Base-by-base conservation (phyloP, 2,113 vertebrate species). In the Triplophysa rosa region DNA sequence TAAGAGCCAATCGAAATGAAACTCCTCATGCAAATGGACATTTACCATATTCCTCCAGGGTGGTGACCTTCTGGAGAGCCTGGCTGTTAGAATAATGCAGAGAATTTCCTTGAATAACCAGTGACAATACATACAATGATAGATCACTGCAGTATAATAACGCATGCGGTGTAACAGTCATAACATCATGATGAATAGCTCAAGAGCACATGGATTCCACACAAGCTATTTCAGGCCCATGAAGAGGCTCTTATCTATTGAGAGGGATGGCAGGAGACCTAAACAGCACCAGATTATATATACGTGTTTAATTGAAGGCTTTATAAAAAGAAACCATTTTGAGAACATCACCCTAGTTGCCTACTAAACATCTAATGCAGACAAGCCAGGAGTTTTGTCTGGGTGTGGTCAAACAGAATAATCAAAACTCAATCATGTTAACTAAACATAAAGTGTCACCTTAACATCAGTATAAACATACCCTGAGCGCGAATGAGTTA, bases 11-110 rank as follows among this genome's bases (percentile, higher is more conserved):
- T 21, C 40, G 24, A 74, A 45, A 9, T 40, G 16, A 54, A 17
- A 29, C 23, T 70, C 24, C 12, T 58, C 19, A 56, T 72, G 52
- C 47, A 37, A 71, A 40, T n/a, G n/a, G 4, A 26, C 66, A 85
- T 81, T 90, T 89, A 93, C 91, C 90, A 92, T 40, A 92, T 85
- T 86, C 92, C 92, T 74, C 91, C 91, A n/a, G 87, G 89, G 81
- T 91, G 90, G 71, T 88, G 79, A 82, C 89, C 90, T 33, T 92
- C 91, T 78, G 89, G 86, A 40, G 88, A 90, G 0, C 89, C 89
- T 64, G 87, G 87, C 92, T 92, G 86, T 33, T 88, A 87, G 29
- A 83, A 73, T 2, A 79, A 12, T 58, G 85, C 67, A 87, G 80
- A 67, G 19, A 23, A 23, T 70, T 1, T 58, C 16, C n/a, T 56